These are phyloP conservation scores for Pedetes capensis DNA, from an alignment of 2,113 vertebrate genomes.

Conservation along the genomic window DNA sequence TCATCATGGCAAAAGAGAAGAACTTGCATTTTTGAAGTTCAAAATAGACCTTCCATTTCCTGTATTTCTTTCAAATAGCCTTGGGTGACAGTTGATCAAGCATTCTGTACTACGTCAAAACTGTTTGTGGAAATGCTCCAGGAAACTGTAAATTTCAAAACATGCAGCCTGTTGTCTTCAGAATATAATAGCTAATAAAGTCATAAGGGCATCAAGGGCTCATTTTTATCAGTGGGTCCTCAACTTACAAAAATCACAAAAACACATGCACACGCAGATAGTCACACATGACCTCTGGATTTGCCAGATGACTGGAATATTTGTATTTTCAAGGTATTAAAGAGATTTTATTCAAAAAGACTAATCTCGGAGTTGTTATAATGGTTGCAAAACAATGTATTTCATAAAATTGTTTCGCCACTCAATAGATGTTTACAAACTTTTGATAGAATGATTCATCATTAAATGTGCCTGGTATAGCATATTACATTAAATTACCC, in stretches of 20 bases:
- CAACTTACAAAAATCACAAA: slow-evolving; percentile 45
- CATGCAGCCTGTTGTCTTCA: slow-evolving; percentile 71
- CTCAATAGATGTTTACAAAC: background rate
- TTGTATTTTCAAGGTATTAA: background rate
- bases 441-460: slow-evolving; percentile 60
- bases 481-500: background rate
- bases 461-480: slow-evolving; percentile 50
- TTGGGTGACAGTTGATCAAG: slow-evolving; percentile 78
- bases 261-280: background rate
- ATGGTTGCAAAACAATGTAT: slow-evolving; percentile 54
- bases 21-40: slow-evolving; percentile 76
- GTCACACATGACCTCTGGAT: background rate
- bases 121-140: slow-evolving; percentile 69
- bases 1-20: slow-evolving; percentile 75
- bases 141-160: slow-evolving; percentile 80
- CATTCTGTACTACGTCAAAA: slow-evolving; percentile 78
- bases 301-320: background rate
- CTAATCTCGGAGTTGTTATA: slow-evolving; percentile 60
- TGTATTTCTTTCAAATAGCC: slow-evolving; percentile 77
- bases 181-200: slow-evolving; percentile 74
- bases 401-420: slow-evolving; percentile 38
- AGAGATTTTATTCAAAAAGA: slow-evolving; percentile 52
- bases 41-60: slow-evolving; percentile 77
- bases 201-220: slow-evolving; percentile 62
- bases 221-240: slow-evolving; percentile 68